Conservation (phyloP, 2,888 invertebrate genomes). For the Bombyx huttoni region DNA sequence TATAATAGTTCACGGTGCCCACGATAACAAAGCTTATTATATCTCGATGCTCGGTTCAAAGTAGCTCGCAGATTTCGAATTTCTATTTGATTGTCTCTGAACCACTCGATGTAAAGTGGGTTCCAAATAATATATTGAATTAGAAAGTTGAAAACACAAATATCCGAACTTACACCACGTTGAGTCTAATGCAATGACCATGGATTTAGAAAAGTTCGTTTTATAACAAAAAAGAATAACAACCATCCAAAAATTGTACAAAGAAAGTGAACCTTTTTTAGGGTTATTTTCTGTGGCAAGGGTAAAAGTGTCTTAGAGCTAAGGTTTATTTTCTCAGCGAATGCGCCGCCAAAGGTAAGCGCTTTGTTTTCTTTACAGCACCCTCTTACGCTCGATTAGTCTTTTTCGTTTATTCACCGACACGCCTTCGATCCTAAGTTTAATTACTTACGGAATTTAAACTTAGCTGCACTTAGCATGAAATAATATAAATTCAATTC, state of each 20-base stretch:
- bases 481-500: not conserved
- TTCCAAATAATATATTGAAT: too few species aligned
- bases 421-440: slow-evolving; percentile 19
- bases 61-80: too few species aligned
- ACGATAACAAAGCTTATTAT: too few species aligned
- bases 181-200: too few species aligned
- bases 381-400: slow-evolving; percentile 39
- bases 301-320: slow-evolving; percentile 35
- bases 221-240: not conserved
- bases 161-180: too few species aligned
- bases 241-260: not conserved
- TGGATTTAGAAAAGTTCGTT: not conserved
- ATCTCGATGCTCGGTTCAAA: too few species aligned
- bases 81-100: too few species aligned
- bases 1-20: too few species aligned
- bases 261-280: not conserved
- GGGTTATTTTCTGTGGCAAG: not conserved
- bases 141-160: too few species aligned
- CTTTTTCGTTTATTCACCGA: slow-evolving; percentile 34
- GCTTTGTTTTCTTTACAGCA: slow-evolving; percentile 40
- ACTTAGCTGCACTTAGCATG: not conserved
- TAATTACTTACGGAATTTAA: not conserved
- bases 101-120: too few species aligned
- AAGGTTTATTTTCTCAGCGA: slow-evolving; percentile 43
- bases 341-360: slow-evolving; percentile 28